Base-by-base conservation (phyloP, 2,113 vertebrate species). In the Triplophysa siluroides region DNA sequence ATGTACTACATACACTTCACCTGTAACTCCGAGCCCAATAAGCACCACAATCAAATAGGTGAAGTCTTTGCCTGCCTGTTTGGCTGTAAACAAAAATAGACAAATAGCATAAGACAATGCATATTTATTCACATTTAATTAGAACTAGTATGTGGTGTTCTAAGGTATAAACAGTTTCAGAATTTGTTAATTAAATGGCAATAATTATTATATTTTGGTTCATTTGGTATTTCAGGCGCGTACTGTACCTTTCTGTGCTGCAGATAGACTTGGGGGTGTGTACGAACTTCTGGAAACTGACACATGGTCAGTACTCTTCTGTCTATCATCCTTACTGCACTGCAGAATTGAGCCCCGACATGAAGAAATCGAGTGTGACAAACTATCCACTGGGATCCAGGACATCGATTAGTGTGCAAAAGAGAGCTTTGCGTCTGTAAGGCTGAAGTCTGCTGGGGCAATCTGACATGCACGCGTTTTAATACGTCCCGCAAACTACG, bases 31-130 rank as follows among this genome's bases (percentile, higher is more conserved):
- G 77, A 96, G 91, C 77, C 97, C 96, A 75, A 97, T 62, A 10
- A 99, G 90, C 16, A 98, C 93, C 84, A 99, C 93, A 1, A 96
- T 91, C 54, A 99, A 83, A 82, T 98, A 98, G 79, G 94, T 95
- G 64, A 98, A 91, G 85, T 99, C 97, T 91, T 90, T 93, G 81
- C 98, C 96, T 33, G 95, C 96, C 82, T 95, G 94, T 89, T 95
- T 98, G 65, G 97, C 97, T 98, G 93, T 78, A 83, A 90, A 1
- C n/a, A 78, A n/a, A 91, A 21, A 91, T 29, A 92, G 81, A 86
- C 65, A 9, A 79, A 66, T 45, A 70, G 0, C 10, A 8, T 1
- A 9, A 29, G 3, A 29, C 29, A 38, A 7, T 38, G 6, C 33
- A 8, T 38, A 38, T 38, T 29, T 38, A 38, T 38, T 38, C 7